Percentiles rank a stretch among this genome's conserved stretches.
These are phyloP conservation scores for Xestia xanthographa DNA, from an alignment of 2,888 invertebrate species.

Conservation along the genomic window DNA sequence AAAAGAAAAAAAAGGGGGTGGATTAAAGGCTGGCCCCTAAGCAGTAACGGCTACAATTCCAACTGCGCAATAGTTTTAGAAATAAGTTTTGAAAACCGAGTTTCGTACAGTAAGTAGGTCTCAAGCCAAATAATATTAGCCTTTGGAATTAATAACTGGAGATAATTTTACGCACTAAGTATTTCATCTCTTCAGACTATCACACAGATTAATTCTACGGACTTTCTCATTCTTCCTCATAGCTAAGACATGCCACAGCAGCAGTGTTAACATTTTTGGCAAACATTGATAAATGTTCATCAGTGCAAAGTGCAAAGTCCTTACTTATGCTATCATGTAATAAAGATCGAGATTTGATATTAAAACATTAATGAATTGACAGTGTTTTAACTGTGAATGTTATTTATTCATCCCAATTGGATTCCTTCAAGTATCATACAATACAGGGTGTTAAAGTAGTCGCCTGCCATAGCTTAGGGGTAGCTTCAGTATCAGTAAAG, in stretches of 20 bases:
- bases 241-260: conserved; percentile 3
- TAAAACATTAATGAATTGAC: not conserved
- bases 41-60: too few species aligned
- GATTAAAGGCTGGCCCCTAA: too few species aligned
- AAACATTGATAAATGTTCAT: conserved; percentile 6
- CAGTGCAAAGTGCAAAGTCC: conserved; percentile 37
- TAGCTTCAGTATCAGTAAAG: too few species aligned
- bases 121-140: not conserved
- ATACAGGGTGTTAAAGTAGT: too few species aligned
- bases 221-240: conserved; percentile 16
- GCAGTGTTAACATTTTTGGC: conserved; percentile 11
- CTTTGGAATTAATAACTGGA: not conserved
- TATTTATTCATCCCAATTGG: too few species aligned
- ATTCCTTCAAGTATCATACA: too few species aligned
- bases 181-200: not conserved
- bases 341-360: not conserved
- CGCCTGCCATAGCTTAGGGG: too few species aligned
- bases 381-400: too few species aligned
- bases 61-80: too few species aligned
- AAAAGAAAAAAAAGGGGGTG: too few species aligned
- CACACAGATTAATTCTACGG: not conserved
- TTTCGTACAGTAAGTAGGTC: too few species aligned
- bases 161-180: not conserved
- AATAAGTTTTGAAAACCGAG: too few species aligned
- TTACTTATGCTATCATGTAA: not conserved